Evolutionary conservation across 2,113 vertebrate genomes (phyloP).

Genomic region (Callopanchax toddi): DNA sequence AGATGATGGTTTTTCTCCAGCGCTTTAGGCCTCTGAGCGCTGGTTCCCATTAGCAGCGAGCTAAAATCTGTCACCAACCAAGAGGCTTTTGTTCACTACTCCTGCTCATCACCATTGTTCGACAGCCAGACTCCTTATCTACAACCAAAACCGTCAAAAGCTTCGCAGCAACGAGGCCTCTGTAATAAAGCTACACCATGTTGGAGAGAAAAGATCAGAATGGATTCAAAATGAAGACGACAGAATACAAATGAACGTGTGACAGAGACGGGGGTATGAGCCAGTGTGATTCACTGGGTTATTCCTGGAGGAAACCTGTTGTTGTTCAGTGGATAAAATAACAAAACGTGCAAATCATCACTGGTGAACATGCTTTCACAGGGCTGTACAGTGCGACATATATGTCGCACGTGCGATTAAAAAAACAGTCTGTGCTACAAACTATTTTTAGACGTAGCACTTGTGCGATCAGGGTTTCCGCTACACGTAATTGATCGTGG

Average conservation of each 20-base stretch:
- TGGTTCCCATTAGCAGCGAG: slow-evolving; percentile 35
- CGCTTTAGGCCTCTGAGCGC: slow-evolving; percentile 16
- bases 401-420: no score
- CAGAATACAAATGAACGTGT: not conserved
- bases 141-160: not conserved
- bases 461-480: no score
- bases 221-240: not conserved
- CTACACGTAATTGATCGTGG: no score
- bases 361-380: no score
- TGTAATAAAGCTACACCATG: slow-evolving; percentile 18
- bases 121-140: not conserved
- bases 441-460: no score
- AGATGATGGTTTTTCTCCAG: slow-evolving; percentile 28
- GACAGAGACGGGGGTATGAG: no score
- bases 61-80: slow-evolving; percentile 26
- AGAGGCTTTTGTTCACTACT: slow-evolving; percentile 31
- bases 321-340: not conserved
- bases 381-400: no score
- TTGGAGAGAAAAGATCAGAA: not conserved
- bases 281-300: no score
- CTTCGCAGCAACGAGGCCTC: not conserved
- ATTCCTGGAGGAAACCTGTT: not conserved
- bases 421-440: no score
- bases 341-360: not conserved
- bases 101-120: slow-evolving; percentile 21